Evolutionary conservation across 2,888 invertebrate species (phyloP), one percentile per base, ranked within the genome.

Genomic region (Scaptomyza tumidula): DNA sequence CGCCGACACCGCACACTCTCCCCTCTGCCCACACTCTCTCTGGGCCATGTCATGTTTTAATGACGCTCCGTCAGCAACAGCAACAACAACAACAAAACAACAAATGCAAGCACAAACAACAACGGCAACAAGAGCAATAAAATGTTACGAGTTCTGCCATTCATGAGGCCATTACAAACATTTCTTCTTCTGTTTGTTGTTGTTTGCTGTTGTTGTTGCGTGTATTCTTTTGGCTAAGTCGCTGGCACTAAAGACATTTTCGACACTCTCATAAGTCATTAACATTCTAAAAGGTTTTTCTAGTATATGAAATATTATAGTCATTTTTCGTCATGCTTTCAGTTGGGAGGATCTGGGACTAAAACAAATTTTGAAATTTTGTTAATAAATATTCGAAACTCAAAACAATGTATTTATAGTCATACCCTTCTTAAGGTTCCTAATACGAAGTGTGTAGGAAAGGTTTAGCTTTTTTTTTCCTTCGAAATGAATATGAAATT

Each of bases 241-340:
- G 24, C 39, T 58, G 50, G 43, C 57, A 71, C 73, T 77, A 58
- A 64, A 76, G 80, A 72, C 72, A 71, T 78, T 80, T 80, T 59
- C 63, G 62, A 57, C 60, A 61, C 87, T 69, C 79, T 71, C 75
- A 81, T 72, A 86, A 83, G 83, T 86, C 86, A 86, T 83, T 83
- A 83, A 83, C 80, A 83, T 83, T 88, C 73, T 88, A 88, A 83
- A 88, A 83, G 83, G 83, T 88, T 83, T 83, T 80, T 55, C 84
- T 79, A 83, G 83, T 83, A 56, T 78, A 77, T 72, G 78, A 73
- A 78, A 67, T 63, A 75, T 80, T 55, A 66, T 73, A 39, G 55
- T 49, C 52, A 74, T 64, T 37, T 24, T 61, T 33, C 37, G 41
- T 60, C 45, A 57, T 33, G 29, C 71, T 35, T 24, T 14, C 27